Conservation (phyloP, 2,797 vertebrate species). For the Thripadectes ignobilis region DNA sequence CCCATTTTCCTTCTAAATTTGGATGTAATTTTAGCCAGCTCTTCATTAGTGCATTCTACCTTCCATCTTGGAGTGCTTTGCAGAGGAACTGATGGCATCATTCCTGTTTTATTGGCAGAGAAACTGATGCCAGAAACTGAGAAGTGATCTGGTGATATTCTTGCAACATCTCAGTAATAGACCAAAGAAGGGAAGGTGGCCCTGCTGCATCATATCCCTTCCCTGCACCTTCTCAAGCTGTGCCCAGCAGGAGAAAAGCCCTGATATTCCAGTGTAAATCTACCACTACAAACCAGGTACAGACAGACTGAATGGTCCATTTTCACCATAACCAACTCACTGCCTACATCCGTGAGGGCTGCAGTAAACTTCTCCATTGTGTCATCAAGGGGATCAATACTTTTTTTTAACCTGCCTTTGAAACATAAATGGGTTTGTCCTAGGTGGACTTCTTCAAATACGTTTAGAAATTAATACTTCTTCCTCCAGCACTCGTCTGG, state of each 20-base stretch:
- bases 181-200: not conserved
- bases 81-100: not conserved
- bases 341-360: not conserved
- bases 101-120: conserved; percentile 1
- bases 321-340: not conserved
- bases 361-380: not conserved
- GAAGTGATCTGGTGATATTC: not conserved
- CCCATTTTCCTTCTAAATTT: conserved; percentile 49
- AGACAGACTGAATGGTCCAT: not conserved
- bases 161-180: not conserved
- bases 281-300: not conserved
- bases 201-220: not conserved
- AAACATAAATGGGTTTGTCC: not conserved
- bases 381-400: not conserved
- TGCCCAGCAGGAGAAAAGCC: not conserved
- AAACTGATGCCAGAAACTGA: not conserved
- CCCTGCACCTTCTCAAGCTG: rapidly evolving
- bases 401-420: not conserved
- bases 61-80: not conserved
- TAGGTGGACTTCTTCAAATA: not conserved
- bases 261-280: not conserved
- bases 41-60: conserved; percentile 42
- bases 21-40: conserved; percentile 12
- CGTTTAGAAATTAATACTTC: not conserved
- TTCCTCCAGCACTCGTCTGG: not conserved